Evolutionary conservation across 2,888 invertebrate genomes (phyloP).

Genomic region (Philereme vetulata): DNA sequence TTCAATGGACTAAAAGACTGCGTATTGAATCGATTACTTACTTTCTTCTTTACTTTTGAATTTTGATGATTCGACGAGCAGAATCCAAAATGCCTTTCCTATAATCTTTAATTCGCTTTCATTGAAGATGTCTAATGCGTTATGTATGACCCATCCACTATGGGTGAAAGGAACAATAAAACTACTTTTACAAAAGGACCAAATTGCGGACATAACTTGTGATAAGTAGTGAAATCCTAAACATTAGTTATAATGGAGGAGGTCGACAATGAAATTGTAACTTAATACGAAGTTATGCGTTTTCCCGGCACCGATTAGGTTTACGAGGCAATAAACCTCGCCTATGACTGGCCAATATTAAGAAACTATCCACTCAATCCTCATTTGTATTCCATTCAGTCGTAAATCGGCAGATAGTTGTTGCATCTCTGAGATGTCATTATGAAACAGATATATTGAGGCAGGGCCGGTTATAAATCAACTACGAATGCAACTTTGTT

Average conservation of each 20-base stretch:
- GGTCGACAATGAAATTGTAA: slow-evolving; percentile 61
- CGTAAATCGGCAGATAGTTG: slow-evolving; percentile 68
- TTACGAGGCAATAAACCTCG: slow-evolving; percentile 74
- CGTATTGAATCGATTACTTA: slow-evolving; percentile 40
- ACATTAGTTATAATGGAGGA: slow-evolving; percentile 46
- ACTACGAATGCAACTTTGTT: slow-evolving; percentile 33
- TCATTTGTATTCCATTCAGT: slow-evolving; percentile 66
- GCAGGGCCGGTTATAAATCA: slow-evolving; percentile 29
- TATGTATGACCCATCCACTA: slow-evolving; percentile 7
- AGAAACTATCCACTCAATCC: slow-evolving; percentile 55
- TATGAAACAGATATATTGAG: slow-evolving; percentile 37
- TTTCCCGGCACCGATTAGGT: slow-evolving; percentile 69
- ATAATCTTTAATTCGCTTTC: slow-evolving; percentile 38
- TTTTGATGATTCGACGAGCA: slow-evolving; percentile 38
- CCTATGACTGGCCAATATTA: slow-evolving; percentile 69
- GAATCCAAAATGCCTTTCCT: slow-evolving; percentile 39
- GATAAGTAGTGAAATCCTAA: slow-evolving; percentile 34
- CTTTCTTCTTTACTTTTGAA: slow-evolving; percentile 40
- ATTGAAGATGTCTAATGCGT: slow-evolving; percentile 31
- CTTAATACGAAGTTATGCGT: slow-evolving; percentile 73
- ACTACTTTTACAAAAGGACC: slow-evolving; percentile 28
- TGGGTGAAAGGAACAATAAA: slow-evolving; percentile 26
- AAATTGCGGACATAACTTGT: slow-evolving; percentile 28
- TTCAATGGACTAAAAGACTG: too few species aligned
- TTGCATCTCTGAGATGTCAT: slow-evolving; percentile 40